Conservation (phyloP, 2,888 invertebrate genomes). For the Himalopsyche japonica region DNA sequence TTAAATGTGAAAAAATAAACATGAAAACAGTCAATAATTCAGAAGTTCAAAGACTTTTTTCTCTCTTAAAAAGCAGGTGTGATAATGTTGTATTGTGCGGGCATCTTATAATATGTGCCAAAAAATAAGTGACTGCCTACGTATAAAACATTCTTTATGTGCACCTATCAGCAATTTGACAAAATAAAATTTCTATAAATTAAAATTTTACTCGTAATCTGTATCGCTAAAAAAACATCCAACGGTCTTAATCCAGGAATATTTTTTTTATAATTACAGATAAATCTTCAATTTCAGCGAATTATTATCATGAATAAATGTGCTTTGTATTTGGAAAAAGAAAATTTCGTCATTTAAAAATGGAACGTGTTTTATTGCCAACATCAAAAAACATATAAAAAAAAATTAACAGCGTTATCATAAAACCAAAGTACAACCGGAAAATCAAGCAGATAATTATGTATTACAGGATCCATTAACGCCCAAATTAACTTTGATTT, state of each 20-base stretch:
- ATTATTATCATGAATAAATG: background rate
- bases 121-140: background rate
- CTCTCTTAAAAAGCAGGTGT: background rate
- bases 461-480: background rate
- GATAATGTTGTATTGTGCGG: background rate
- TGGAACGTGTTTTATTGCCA: background rate
- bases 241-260: background rate
- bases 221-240: too few relatives aligned
- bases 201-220: background rate
- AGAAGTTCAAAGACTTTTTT: background rate
- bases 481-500: background rate
- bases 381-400: background rate
- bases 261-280: background rate
- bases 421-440: background rate
- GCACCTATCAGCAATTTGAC: slow-evolving; percentile 9
- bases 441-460: background rate
- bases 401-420: background rate
- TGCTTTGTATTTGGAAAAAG: background rate
- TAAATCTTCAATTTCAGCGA: background rate
- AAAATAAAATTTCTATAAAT: background rate
- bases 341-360: background rate
- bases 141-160: background rate
- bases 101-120: background rate
- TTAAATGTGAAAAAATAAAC: too few relatives aligned
- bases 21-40: background rate